A percentile compares a stretch with the other conserved stretches of the same genome.
Conservation (phyloP, 2,113 vertebrate genomes). For the Motacilla tschutschensis region DNA sequence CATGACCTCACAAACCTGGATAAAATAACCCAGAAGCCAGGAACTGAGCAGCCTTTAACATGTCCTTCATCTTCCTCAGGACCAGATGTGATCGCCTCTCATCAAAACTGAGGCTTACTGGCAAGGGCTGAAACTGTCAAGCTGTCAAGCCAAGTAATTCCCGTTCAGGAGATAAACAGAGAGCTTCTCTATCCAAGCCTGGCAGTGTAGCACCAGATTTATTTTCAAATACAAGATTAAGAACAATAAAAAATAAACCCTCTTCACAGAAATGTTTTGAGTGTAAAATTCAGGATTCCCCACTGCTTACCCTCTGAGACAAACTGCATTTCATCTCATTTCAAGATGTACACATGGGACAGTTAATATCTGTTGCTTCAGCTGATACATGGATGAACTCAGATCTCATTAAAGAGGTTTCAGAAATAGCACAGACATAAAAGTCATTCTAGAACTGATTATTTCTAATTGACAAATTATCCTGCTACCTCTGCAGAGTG, state of each 20-base stretch:
- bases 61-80: neutral
- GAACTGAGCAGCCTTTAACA: neutral
- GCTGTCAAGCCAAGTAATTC: neutral
- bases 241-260: neutral
- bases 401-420: conserved; percentile 60
- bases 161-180: conserved; percentile 5
- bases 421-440: conserved; percentile 58
- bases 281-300: neutral
- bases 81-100: neutral
- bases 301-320: neutral
- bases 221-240: conserved; percentile 27
- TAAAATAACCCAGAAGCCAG: neutral
- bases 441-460: conserved; percentile 50
- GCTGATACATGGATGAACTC: conserved; percentile 34
- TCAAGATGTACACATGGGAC: neutral
- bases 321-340: conserved; percentile 6
- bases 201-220: neutral
- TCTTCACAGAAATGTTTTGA: neutral
- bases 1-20: neutral
- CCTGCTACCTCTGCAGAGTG: conserved; percentile 38
- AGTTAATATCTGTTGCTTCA: conserved; percentile 48
- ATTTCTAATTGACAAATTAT: conserved; percentile 67
- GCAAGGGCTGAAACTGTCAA: conserved; percentile 8
- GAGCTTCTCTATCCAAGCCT: neutral
- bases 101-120: neutral